Percentiles rank a stretch among this genome's conserved stretches.
Conservation (phyloP, 2,888 invertebrate species). For the Sinodicranocentrus sp. region DNA sequence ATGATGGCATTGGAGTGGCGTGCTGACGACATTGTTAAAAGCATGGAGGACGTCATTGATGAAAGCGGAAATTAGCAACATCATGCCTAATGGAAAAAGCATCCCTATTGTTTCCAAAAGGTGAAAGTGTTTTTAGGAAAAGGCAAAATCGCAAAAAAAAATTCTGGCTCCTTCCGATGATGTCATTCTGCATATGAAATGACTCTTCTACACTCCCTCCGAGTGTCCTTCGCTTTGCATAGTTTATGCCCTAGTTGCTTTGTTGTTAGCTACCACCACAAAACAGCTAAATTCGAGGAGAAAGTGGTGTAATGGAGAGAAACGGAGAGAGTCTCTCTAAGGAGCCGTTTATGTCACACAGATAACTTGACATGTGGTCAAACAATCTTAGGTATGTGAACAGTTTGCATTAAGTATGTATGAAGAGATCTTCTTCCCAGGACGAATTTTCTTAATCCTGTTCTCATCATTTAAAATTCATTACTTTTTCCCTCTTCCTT, state of each 20-base stretch:
- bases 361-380: constrained; percentile 18
- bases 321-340: neutral
- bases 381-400: constrained; percentile 3
- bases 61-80: neutral
- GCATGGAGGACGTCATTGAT: constrained; percentile 1
- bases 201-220: too few species aligned
- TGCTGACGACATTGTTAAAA: neutral
- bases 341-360: constrained; percentile 6
- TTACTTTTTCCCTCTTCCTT: neutral
- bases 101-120: constrained; percentile 1
- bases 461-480: constrained; percentile 13
- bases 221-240: too few species aligned
- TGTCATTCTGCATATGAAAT: too few species aligned
- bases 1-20: too few species aligned
- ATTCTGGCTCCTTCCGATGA: too few species aligned
- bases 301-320: too few species aligned
- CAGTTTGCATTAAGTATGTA: neutral
- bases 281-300: too few species aligned
- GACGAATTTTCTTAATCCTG: constrained; percentile 3
- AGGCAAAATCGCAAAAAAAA: too few species aligned
- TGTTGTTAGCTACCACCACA: too few species aligned
- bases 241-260: too few species aligned
- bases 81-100: neutral
- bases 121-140: constrained; percentile 14
- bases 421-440: neutral